A percentile compares a stretch with the other conserved stretches of the same genome.
These are phyloP conservation scores for Paralvinella palmiformis DNA, from an alignment of 1,140 invertebrate genomes.

Conservation along the genomic window DNA sequence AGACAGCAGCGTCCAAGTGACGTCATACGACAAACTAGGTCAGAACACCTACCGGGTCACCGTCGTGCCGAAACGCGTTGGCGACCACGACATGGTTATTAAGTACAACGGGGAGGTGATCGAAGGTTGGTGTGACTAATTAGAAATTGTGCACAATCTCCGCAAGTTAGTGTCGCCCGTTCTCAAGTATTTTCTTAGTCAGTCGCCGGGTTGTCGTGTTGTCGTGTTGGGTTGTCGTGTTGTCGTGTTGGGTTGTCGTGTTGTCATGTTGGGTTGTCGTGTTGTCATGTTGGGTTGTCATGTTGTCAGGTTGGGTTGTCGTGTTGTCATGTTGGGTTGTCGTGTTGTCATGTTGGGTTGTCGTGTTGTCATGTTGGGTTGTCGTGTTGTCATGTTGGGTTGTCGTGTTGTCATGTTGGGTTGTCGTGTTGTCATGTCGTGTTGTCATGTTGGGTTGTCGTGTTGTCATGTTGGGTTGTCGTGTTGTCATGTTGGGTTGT, in stretches of 20 bases:
- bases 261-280: background rate
- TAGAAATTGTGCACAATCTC: background rate
- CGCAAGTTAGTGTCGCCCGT: no score
- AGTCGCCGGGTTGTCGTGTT: no score
- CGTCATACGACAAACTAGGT: conserved; percentile 5
- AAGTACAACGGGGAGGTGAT: conserved; percentile 15
- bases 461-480: background rate
- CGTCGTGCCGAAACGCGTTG: background rate
- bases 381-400: background rate
- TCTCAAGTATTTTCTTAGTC: no score
- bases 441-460: background rate
- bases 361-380: background rate
- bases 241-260: background rate
- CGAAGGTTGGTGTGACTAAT: background rate
- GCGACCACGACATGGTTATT: conserved; percentile 21
- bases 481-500: background rate
- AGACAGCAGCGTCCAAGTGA: conserved; percentile 4
- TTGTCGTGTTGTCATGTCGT: background rate
- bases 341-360: background rate
- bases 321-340: background rate
- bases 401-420: background rate
- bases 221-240: background rate
- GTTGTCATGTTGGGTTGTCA: background rate
- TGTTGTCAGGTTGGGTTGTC: background rate
- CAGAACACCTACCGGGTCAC: conserved; percentile 2